Evolutionary conservation across 1,140 invertebrate species (phyloP).

Genomic region (Eumaeus atala): DNA sequence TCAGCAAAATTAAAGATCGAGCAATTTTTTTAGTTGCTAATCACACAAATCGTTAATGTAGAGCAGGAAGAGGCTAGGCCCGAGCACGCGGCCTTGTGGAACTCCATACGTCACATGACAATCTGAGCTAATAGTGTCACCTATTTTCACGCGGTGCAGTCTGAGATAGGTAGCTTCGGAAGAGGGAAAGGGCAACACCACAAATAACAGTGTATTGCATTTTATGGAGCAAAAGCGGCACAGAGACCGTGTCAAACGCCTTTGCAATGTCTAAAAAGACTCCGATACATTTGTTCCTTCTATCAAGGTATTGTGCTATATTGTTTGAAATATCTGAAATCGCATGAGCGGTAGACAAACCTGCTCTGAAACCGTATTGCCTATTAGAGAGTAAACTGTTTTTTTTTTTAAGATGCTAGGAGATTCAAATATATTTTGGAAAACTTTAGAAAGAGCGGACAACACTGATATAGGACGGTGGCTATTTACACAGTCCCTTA

Average conservation of each 20-base stretch:
- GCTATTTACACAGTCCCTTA: no score
- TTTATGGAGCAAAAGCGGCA: neutral
- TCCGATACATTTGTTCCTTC: neutral
- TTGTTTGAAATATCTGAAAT: neutral
- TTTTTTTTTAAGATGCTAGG: no score
- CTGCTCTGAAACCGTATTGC: neutral
- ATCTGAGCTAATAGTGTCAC: no score
- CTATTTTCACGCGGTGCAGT: no score
- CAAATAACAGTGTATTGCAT: neutral
- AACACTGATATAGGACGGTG: constrained; percentile 12
- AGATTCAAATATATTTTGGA: neutral
- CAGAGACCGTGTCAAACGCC: no score
- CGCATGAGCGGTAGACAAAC: neutral
- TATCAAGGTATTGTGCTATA: neutral
- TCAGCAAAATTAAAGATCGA: no score
- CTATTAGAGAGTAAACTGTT: neutral
- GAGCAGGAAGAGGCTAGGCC: no score
- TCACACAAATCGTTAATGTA: no score
- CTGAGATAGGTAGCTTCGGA: no score
- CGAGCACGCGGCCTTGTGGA: neutral
- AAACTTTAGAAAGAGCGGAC: constrained; percentile 15
- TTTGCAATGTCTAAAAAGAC: no score
- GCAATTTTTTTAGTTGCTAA: no score
- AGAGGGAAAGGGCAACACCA: no score
- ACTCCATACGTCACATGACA: neutral